These are phyloP conservation scores for Lepidostoma basale DNA, from an alignment of 1,140 invertebrate species.

Conservation along the genomic window DNA sequence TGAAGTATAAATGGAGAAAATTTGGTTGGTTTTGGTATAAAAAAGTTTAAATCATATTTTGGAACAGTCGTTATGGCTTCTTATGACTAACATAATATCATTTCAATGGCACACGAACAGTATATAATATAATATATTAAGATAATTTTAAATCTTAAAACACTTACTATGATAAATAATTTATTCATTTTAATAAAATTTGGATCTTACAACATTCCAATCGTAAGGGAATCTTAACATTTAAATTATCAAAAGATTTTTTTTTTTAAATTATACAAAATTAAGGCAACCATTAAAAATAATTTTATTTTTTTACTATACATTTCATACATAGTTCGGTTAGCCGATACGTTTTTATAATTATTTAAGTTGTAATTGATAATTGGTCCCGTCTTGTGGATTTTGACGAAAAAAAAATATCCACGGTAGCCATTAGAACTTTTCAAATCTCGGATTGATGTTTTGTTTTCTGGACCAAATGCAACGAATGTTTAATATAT, in stretches of 20 bases:
- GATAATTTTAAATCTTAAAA: not conserved
- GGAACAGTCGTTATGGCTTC: too few relatives aligned
- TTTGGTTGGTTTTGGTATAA: too few relatives aligned
- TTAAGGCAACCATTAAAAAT: slow-evolving; percentile 13
- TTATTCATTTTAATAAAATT: not conserved
- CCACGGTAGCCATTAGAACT: too few relatives aligned
- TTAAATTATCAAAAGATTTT: not conserved
- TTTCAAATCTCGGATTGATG: not conserved
- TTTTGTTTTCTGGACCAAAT: too few relatives aligned
- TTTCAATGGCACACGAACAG: slow-evolving; percentile 8
- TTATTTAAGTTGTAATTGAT: not conserved
- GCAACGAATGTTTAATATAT: too few relatives aligned
- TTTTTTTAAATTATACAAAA: slow-evolving; percentile 8
- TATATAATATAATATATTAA: not conserved
- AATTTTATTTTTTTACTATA: slow-evolving; percentile 3
- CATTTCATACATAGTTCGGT: too few relatives aligned
- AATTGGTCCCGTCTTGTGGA: not conserved
- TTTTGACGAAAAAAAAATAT: too few relatives aligned
- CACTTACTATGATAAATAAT: slow-evolving; percentile 9
- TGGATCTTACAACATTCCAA: not conserved
- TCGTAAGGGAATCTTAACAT: not conserved
- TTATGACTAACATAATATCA: too few relatives aligned
- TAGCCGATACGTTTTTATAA: too few relatives aligned
- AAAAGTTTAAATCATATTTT: too few relatives aligned
- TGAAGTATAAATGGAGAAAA: too few relatives aligned